Evolutionary conservation across 2,797 vertebrate genomes (phyloP), one percentile per base, ranked within the genome.

Genomic region (Denticeps clupeoides): DNA sequence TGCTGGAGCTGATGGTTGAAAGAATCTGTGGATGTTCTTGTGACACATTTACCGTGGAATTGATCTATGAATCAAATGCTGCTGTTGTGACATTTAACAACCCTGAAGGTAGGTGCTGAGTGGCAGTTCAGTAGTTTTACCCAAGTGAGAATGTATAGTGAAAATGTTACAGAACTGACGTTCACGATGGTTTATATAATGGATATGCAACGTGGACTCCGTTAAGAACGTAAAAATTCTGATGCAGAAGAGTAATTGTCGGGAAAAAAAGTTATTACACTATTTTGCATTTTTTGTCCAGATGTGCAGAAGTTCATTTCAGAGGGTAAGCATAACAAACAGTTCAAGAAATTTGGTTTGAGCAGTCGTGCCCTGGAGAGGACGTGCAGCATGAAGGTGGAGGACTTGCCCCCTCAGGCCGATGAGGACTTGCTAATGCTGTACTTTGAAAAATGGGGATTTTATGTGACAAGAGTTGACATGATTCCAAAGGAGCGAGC

Each of bases 391-490:
- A 18, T 93, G 55, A 64, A 80, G 12, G 81, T 81, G 53, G 90
- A 93, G 74, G 71, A 72, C 32, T 51, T 92, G 27, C 74, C 84
- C 2, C 50, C 60, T 1, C 55, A 49, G 5, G 65, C 56, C 3
- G 1, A 61, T 8, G 48, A 55, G 47, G 70, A 77, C 24, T 63
- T 82, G 6, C 54, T 95, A 54, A 59, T 62, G 0, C 0, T 88
- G 32, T 90, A 81, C 60, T 90, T 92, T 72, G 87, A 90, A 64
- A 89, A 63, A 47, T 86, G 82, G 61, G 68, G 58, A 0, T 23
- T 32, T 0, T 70, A 63, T 1, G 50, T 79, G 1, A 37, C 53
- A 9, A 11, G 16, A 0, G 41, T 83, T 27, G 6, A 42, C 10
- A 74, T 72, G 64, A 62, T 83, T 48, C 73, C 75, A 1, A 63